These are phyloP conservation scores for Gnatocerus cornutus DNA, from an alignment of 2,888 invertebrate species.

Conservation along the genomic window DNA sequence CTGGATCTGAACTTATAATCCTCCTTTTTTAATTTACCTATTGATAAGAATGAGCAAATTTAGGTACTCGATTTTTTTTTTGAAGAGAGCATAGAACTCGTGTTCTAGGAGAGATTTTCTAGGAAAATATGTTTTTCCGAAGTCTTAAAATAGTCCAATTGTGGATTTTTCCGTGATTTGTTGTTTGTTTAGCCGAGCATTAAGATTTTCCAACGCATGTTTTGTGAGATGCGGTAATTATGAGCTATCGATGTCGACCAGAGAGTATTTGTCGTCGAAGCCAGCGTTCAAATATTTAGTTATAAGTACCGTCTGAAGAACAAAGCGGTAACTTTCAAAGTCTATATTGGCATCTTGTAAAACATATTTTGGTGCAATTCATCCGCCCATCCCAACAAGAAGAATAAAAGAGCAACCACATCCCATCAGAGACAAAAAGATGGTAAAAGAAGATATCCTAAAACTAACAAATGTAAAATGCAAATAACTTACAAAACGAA, in stretches of 20 bases:
- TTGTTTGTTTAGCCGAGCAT: neutral
- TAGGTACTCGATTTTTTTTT: too few relatives aligned
- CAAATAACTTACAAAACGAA: constrained; percentile 67
- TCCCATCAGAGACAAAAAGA: constrained; percentile 50
- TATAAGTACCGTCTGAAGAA: constrained; percentile 39
- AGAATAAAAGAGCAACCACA: constrained; percentile 18
- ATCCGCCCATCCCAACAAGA: constrained; percentile 11
- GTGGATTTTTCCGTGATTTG: neutral
- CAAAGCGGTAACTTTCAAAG: constrained; percentile 47
- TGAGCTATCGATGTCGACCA: constrained; percentile 34
- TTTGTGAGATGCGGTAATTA: constrained; percentile 34
- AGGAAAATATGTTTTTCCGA: neutral
- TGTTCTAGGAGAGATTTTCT: too few relatives aligned
- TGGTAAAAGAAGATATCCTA: constrained; percentile 59
- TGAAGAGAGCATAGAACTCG: too few relatives aligned
- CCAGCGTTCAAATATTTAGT: constrained; percentile 44
- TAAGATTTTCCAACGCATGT: constrained; percentile 17
- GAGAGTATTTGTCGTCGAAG: constrained; percentile 40
- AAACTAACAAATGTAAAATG: constrained; percentile 67
- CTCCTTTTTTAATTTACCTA: too few relatives aligned
- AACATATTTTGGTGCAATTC: constrained; percentile 44
- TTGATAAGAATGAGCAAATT: too few relatives aligned
- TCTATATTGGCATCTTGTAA: constrained; percentile 44
- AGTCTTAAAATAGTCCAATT: neutral
- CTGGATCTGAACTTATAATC: too few relatives aligned